A percentile compares a stretch with the other conserved stretches of the same genome.
These are phyloP conservation scores for Lasiurus cinereus DNA, from an alignment of 2,113 vertebrate genomes.

Conservation along the genomic window DNA sequence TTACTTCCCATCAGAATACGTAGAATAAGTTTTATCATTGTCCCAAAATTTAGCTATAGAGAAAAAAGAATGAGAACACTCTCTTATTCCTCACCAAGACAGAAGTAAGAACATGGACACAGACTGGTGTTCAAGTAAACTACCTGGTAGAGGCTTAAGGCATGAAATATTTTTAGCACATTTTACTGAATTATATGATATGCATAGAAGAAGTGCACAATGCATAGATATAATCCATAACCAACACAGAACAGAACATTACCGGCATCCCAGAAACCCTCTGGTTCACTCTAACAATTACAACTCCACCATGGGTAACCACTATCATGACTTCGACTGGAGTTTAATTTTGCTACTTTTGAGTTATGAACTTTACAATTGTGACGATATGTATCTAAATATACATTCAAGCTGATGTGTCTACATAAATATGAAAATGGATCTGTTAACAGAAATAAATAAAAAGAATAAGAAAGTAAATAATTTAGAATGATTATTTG, in stretches of 20 bases:
- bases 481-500: not conserved
- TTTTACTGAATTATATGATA: not conserved
- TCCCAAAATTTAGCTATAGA: not conserved
- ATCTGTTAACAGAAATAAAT: not conserved
- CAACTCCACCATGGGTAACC: not conserved
- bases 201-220: not conserved
- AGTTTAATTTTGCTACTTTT: not conserved
- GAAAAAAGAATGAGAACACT: not conserved
- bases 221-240: not conserved
- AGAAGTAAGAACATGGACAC: not conserved
- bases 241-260: not conserved
- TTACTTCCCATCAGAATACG: not conserved
- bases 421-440: slow-evolving; percentile 5
- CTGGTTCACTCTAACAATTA: not conserved
- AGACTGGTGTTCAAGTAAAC: not conserved
- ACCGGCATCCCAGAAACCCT: not conserved
- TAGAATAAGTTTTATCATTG: not conserved
- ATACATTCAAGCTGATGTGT: not conserved
- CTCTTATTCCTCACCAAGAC: not conserved
- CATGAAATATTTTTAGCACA: not conserved
- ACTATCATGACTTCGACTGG: not conserved
- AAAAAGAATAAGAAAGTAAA: not conserved
- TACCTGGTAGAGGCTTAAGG: not conserved
- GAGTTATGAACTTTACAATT: not conserved
- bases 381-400: not conserved